These are phyloP conservation scores for Oncorhynchus kisutch DNA, from an alignment of 2,113 vertebrate species.

Conservation along the genomic window DNA sequence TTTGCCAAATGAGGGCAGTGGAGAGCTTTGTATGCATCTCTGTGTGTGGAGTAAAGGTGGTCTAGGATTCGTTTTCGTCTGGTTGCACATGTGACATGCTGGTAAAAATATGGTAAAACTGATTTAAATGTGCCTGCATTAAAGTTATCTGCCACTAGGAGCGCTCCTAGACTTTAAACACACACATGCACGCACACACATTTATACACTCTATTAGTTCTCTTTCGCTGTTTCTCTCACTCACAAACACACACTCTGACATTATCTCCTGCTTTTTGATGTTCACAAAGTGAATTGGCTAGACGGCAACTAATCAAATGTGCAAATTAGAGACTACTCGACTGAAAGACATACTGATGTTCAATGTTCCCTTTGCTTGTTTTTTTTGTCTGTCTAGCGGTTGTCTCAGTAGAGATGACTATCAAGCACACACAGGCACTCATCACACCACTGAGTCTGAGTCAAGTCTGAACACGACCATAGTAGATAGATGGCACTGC, in stretches of 20 bases:
- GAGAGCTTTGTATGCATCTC: too few relatives aligned
- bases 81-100: too few relatives aligned
- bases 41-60: too few relatives aligned
- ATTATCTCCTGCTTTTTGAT: slow-evolving; percentile 5
- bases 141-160: too few relatives aligned
- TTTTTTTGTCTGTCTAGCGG: slow-evolving; percentile 59
- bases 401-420: slow-evolving; percentile 61
- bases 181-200: neutral
- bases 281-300: slow-evolving; percentile 16
- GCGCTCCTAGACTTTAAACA: neutral
- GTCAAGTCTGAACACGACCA: slow-evolving; percentile 58
- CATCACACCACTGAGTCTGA: slow-evolving; percentile 56
- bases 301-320: slow-evolving; percentile 21
- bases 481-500: too few relatives aligned
- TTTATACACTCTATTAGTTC: neutral
- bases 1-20: too few relatives aligned
- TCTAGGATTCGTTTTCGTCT: too few relatives aligned
- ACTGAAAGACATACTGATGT: slow-evolving; percentile 36
- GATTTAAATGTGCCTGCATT: too few relatives aligned
- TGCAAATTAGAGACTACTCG: slow-evolving; percentile 53
- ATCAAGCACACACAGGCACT: slow-evolving; percentile 58
- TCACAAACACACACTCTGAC: neutral
- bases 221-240: neutral
- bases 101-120: too few relatives aligned
- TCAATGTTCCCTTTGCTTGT: slow-evolving; percentile 53